These are phyloP conservation scores for Cyprinella venusta DNA, from an alignment of 2,797 vertebrate species.

Conservation along the genomic window DNA sequence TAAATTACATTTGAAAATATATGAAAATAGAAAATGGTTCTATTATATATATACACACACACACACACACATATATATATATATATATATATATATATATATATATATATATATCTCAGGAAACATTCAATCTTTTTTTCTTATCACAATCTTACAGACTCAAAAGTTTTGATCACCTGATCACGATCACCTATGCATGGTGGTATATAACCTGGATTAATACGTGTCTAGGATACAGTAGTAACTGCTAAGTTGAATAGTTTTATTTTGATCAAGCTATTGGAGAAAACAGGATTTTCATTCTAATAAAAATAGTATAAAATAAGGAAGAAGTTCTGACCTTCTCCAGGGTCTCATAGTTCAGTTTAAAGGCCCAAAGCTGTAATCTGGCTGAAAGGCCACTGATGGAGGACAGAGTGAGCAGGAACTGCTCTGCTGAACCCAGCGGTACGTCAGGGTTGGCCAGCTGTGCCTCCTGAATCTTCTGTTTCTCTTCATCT, in stretches of 20 bases:
- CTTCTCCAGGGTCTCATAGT: conserved; percentile 95
- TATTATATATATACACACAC: too few species aligned
- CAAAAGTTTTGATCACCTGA: not conserved
- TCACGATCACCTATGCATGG: not conserved
- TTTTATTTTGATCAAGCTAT: not conserved
- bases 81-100: too few species aligned
- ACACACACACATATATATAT: too few species aligned
- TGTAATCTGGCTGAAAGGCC: conserved; percentile 87
- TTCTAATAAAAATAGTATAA: not conserved
- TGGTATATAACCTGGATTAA: not conserved
- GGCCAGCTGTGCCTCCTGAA: conserved; percentile 93
- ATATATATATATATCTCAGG: too few species aligned
- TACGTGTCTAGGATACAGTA: not conserved
- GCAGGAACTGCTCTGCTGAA: conserved; percentile 94
- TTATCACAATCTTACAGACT: not conserved
- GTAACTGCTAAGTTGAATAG: not conserved
- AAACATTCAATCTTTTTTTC: too few species aligned
- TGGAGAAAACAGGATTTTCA: not conserved
- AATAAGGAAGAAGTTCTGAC: conserved; percentile 63
- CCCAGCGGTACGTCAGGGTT: conserved; percentile 91
- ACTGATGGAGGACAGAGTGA: conserved; percentile 90
- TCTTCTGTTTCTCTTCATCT: conserved; percentile 97
- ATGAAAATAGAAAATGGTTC: not conserved
- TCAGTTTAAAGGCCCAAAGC: conserved; percentile 97
- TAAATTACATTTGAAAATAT: not conserved